These are phyloP conservation scores for Linnaemya vulpina DNA, from an alignment of 2,888 invertebrate species.

Conservation along the genomic window DNA sequence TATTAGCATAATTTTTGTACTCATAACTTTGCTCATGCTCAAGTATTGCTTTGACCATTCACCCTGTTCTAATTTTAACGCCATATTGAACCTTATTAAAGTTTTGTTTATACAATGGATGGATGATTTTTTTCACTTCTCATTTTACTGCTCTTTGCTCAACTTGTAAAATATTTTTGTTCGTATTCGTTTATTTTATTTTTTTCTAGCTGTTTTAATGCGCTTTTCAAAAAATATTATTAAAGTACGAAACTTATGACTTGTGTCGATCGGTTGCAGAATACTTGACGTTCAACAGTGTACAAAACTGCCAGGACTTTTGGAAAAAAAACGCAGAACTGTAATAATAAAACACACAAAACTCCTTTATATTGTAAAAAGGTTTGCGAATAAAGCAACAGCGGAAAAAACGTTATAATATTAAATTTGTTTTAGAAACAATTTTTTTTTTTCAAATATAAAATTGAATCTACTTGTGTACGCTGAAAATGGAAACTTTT, in stretches of 20 bases:
- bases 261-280: slow-evolving; percentile 72
- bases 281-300: slow-evolving; percentile 65
- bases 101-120: slow-evolving; percentile 64
- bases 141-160: slow-evolving; percentile 43
- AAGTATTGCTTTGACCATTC: slow-evolving; percentile 67
- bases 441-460: neutral
- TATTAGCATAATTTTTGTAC: slow-evolving; percentile 30
- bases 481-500: slow-evolving; percentile 71
- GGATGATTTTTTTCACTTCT: slow-evolving; percentile 32
- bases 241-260: slow-evolving; percentile 71
- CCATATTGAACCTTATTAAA: slow-evolving; percentile 74
- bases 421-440: slow-evolving; percentile 64
- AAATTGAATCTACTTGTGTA: slow-evolving; percentile 32
- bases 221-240: slow-evolving; percentile 53
- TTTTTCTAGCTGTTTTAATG: slow-evolving; percentile 17
- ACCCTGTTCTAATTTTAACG: slow-evolving; percentile 73
- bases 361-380: slow-evolving; percentile 62
- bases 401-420: slow-evolving; percentile 66
- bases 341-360: slow-evolving; percentile 26
- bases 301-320: slow-evolving; percentile 65
- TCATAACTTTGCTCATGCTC: slow-evolving; percentile 59
- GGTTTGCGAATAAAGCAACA: slow-evolving; percentile 65
- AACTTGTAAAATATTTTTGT: slow-evolving; percentile 62
- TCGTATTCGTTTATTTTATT: slow-evolving; percentile 16
- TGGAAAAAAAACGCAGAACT: slow-evolving; percentile 21